phyloP scores from a whole-genome alignment of 2,888 invertebrate species.

The Zeuzera pyrina region DNA sequence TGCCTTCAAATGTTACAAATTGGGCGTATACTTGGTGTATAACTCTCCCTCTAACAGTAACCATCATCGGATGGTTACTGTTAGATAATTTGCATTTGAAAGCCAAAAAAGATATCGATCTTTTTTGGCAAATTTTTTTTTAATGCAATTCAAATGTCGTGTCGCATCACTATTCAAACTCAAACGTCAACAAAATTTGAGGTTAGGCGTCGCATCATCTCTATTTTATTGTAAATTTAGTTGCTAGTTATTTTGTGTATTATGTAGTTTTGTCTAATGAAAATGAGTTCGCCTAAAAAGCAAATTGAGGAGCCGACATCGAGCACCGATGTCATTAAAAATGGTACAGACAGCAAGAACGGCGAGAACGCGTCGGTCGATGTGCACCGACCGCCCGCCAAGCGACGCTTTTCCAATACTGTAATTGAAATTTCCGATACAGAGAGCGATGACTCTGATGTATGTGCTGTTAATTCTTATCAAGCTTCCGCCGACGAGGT shows the following conservation, averaged over 20 bases:
- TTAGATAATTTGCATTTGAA: no score
- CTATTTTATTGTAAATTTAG: conserved; percentile 52
- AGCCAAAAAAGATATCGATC: no score
- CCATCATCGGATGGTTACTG: no score
- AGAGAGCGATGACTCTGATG: conserved; percentile 65
- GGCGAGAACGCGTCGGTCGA: conserved; percentile 24
- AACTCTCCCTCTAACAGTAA: no score
- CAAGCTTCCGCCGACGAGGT: conserved; percentile 66
- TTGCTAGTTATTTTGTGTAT: conserved; percentile 51
- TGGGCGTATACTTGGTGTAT: no score
- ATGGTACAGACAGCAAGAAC: conserved; percentile 22
- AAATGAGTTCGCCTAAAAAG: conserved; percentile 58
- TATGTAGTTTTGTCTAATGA: conserved; percentile 50
- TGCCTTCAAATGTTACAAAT: no score
- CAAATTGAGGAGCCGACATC: conserved; percentile 53
- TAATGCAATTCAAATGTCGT: no score
- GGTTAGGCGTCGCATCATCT: conserved; percentile 62
- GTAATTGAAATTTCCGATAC: conserved; percentile 66
- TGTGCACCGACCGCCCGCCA: conserved; percentile 49
- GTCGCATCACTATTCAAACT: neutral
- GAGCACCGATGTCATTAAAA: conserved; percentile 29
- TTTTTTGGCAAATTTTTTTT: no score
- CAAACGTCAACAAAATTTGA: conserved; percentile 52
- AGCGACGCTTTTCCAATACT: conserved; percentile 37
- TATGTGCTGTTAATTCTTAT: conserved; percentile 66